phyloP scores from a whole-genome alignment of 2,113 vertebrate species.

The Chrysochloris asiatica region DNA sequence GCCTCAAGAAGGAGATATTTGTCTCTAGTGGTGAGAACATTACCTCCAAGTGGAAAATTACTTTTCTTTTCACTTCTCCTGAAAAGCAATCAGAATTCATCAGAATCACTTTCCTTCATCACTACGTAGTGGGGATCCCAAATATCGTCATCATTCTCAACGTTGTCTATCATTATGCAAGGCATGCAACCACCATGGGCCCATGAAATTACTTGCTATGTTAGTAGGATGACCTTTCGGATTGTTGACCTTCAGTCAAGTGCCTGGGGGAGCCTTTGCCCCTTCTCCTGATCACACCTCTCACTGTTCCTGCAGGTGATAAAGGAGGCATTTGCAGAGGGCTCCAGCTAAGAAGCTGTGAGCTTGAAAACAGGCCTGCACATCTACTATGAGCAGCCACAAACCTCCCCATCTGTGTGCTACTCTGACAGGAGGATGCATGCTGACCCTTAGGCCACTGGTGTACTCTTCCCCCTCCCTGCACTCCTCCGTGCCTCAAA shows the following conservation, averaged over 20 bases:
- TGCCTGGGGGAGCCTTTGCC: background rate
- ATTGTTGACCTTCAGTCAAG: background rate
- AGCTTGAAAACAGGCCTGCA: background rate
- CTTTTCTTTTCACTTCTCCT: constrained; percentile 25
- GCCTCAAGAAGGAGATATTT: background rate
- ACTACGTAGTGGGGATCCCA: background rate
- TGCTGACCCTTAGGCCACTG: background rate
- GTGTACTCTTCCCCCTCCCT: background rate
- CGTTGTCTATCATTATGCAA: background rate
- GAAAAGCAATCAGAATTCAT: background rate
- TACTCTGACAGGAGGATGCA: background rate
- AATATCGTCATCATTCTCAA: background rate
- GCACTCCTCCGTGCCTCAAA: too few species aligned
- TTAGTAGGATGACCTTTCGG: constrained; percentile 44
- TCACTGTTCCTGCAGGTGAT: background rate
- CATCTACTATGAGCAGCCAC: background rate
- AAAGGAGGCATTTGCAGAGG: background rate
- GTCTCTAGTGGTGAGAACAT: background rate
- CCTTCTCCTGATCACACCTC: background rate
- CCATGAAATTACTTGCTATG: constrained; percentile 13
- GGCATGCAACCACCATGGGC: background rate
- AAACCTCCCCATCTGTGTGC: too few species aligned
- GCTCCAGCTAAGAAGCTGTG: background rate
- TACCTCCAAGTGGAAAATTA: background rate
- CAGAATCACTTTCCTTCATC: background rate